These are phyloP conservation scores for Julus scanicus DNA, from an alignment of 2,888 invertebrate species.

Conservation along the genomic window DNA sequence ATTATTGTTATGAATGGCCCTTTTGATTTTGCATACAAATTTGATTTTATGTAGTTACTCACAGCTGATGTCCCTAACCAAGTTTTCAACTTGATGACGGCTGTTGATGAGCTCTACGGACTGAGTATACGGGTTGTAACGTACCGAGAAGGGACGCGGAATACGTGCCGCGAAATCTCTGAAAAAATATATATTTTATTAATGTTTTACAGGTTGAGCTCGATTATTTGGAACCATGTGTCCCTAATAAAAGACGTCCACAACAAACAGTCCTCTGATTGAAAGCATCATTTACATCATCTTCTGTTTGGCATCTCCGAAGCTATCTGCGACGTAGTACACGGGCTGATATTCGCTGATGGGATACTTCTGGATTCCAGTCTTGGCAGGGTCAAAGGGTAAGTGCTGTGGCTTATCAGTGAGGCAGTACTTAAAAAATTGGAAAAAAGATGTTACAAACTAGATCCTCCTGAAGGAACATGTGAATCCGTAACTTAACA, in stretches of 20 bases:
- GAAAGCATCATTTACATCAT: slow-evolving; percentile 81
- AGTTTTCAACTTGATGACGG: slow-evolving; percentile 84
- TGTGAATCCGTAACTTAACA: too few relatives aligned
- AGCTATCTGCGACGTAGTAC: slow-evolving; percentile 96
- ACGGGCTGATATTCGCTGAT: slow-evolving; percentile 97
- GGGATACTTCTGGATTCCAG: slow-evolving; percentile 91
- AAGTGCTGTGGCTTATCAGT: slow-evolving; percentile 86
- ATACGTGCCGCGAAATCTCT: slow-evolving; percentile 67
- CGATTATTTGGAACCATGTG: too few relatives aligned
- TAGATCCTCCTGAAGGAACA: too few relatives aligned
- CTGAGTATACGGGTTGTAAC: slow-evolving; percentile 71
- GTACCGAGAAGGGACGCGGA: slow-evolving; percentile 69
- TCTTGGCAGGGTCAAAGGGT: slow-evolving; percentile 89
- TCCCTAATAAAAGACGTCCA: too few relatives aligned
- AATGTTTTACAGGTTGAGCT: too few relatives aligned
- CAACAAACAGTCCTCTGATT: too few relatives aligned
- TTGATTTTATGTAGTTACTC: slow-evolving; percentile 67
- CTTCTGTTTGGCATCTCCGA: slow-evolving; percentile 95
- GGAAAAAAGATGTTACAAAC: too few relatives aligned
- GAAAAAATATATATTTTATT: too few relatives aligned
- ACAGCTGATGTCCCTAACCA: slow-evolving; percentile 81
- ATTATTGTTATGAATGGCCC: too few relatives aligned
- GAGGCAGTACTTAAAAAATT: slow-evolving; percentile 76
- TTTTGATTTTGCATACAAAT: slow-evolving; percentile 3
- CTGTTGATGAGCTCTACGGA: slow-evolving; percentile 81